Evolutionary conservation across 2,888 invertebrate genomes (phyloP), one percentile per base, ranked within the genome.

Genomic region (Platynereis dumerilii): DNA sequence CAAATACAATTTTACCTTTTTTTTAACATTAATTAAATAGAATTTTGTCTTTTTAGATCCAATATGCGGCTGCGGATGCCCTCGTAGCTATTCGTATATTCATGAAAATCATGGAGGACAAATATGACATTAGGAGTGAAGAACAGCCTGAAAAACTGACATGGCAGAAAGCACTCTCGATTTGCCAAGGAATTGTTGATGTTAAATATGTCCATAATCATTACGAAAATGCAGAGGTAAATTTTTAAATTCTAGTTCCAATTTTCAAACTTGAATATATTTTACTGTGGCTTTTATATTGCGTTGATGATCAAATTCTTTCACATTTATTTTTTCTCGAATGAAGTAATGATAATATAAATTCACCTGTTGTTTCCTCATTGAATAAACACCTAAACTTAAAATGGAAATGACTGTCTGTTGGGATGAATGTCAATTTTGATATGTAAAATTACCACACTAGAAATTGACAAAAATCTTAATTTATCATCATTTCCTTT

Each of bases 31-130:
- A 55, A 26, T 17, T 24, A 10, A 26, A 26, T 17, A 15, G 17
- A 1, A 3, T 15, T 24, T 64, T 58, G 22, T 28, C 60, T 44
- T 70, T 70, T 12, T 70, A 82, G 80, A 72, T 82, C 12, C 84
- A 87, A n/a, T 93, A 93, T 82, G 92, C 92, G 0, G 91, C 92
- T 0, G 87, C 88, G 2, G 92, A 93, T 84, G 92, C 91, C 0
- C 85, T 90, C 64, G 89, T 89, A 1, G 90, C 91, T 2, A 86
- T 91, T 28, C 88, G 88, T 71, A 89, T 92, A 69, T 92, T 90
- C 75, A 61, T 72, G 34, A 70, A 69, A 26, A 69, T 81, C 29
- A 67, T 79, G 0, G 60, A 73, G 15, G 70, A 74, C 20, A 79
- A 78, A 64, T 54, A 76, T 28, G 54, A 52, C 42, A 73, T 68